Base-by-base conservation (phyloP, 2,888 invertebrate species). In the Rhagonycha fulva region DNA sequence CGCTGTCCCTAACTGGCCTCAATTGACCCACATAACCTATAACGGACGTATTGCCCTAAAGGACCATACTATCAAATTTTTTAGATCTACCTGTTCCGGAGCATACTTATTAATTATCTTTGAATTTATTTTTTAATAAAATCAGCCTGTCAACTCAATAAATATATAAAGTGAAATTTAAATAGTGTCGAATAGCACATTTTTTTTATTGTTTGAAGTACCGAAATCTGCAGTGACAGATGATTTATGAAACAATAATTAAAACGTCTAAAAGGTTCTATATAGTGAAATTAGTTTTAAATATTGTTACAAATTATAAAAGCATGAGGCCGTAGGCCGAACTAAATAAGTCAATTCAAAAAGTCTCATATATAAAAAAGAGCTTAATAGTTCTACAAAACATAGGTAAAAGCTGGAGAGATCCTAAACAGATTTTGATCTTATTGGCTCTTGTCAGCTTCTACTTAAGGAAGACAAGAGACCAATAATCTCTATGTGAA, bases 11-110 rank as follows among this genome's bases (percentile, higher is more conserved):
- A 72, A 60, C 71, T 77, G 79, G 76, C 79, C 80, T 76, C 63
- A 62, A 14, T 23, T 73, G 77, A 67, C 79, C 79, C 76, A 80
- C 74, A 75, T 77, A 79, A 66, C 19, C 71, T n/a, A 14, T 79
- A 79, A 79, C 80, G 80, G 81, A 73, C 68, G 62, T 19, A 60
- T 69, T 76, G 79, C 79, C 81, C 78, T 77, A 77, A 78, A 74
- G 78, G 75, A 66, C 30, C 72, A 72, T 28, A 68, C 74, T 72
- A 73, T 62, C 26, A 76, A 11, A 71, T 70, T 75, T 68, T 70
- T 62, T 68, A 24, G 23, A 60, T 24, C n/a, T 26, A 62, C n/a
- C 14, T 24, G 23, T 24, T 63, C 12, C 11, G 11, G 24, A 9
- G 68, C 23, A 62, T 19, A 5, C 10, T 23, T 9, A 19, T 19